A percentile compares a stretch with the other conserved stretches of the same genome.
Conservation (phyloP, 2,888 invertebrate genomes). For the Alviniconcha strummeri region DNA sequence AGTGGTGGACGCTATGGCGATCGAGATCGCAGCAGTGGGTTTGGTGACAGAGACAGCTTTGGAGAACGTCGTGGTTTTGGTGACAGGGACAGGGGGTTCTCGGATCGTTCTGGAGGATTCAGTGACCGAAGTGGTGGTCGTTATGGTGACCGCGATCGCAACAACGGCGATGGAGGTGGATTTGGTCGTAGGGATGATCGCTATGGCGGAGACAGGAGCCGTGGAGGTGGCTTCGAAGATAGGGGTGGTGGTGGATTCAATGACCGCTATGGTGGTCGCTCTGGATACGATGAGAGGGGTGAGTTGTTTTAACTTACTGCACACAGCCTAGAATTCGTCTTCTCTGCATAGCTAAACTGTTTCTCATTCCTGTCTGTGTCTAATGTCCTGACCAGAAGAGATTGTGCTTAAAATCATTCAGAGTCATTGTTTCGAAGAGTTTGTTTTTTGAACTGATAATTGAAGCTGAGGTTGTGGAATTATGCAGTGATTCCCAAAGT, state of each 20-base stretch:
- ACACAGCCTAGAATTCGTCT: not conserved
- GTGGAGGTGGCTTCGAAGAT: not conserved
- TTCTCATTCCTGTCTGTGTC: too few species aligned
- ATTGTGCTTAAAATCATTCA: too few species aligned
- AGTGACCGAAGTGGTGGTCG: constrained; percentile 47
- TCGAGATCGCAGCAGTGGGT: constrained; percentile 31
- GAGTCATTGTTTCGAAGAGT: too few species aligned
- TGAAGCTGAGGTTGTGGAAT: too few species aligned
- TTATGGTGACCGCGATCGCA: constrained; percentile 41
- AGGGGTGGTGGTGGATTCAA: not conserved
- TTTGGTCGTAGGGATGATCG: constrained; percentile 23
- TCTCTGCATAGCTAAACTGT: not conserved
- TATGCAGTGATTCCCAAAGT: too few species aligned
- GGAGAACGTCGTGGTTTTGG: constrained; percentile 34
- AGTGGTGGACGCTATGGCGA: constrained; percentile 51
- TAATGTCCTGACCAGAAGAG: too few species aligned
- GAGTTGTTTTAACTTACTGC: not conserved
- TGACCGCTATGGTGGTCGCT: constrained; percentile 9
- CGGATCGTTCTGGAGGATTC: constrained; percentile 37
- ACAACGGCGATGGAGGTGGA: not conserved
- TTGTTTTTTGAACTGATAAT: too few species aligned
- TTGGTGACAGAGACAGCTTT: constrained; percentile 32
- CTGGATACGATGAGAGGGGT: constrained; percentile 12
- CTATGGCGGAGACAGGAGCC: constrained; percentile 40
- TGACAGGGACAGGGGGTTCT: constrained; percentile 38